phyloP scores from a whole-genome alignment of 2,888 invertebrate genomes.

The Lysandra coridon region DNA sequence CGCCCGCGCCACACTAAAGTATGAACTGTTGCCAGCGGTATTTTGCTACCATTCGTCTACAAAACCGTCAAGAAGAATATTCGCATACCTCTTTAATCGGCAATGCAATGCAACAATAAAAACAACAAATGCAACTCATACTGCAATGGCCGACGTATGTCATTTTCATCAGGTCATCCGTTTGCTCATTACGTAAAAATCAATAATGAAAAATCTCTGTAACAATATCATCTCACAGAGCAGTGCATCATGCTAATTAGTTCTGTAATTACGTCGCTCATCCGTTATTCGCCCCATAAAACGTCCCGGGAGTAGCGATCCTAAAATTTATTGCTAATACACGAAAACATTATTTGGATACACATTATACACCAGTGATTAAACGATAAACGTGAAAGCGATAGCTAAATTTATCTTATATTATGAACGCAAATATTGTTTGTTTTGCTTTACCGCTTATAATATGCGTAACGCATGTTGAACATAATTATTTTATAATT shows the following conservation, averaged over 20 bases:
- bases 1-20: background rate
- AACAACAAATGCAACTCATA: too few relatives aligned
- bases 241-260: constrained; percentile 9
- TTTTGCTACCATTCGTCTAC: too few relatives aligned
- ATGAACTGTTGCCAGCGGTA: background rate
- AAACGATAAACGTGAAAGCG: constrained; percentile 5
- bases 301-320: constrained; percentile 10
- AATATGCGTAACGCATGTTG: too few relatives aligned
- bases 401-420: background rate
- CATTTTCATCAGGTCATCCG: too few relatives aligned
- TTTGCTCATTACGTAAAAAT: too few relatives aligned
- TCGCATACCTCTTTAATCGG: too few relatives aligned
- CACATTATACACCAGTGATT: constrained; percentile 4
- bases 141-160: too few relatives aligned
- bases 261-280: constrained; percentile 13
- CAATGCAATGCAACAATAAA: too few relatives aligned
- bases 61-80: too few relatives aligned
- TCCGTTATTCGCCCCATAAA: constrained; percentile 15
- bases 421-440: background rate
- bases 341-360: constrained; percentile 14
- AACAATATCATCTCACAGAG: background rate
- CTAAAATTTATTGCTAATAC: constrained; percentile 26
- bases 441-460: background rate
- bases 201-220: background rate
- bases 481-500: too few relatives aligned